A percentile compares a stretch with the other conserved stretches of the same genome.
Conservation (phyloP, 2,797 vertebrate genomes). For the Muraenolepis orangiensis region DNA sequence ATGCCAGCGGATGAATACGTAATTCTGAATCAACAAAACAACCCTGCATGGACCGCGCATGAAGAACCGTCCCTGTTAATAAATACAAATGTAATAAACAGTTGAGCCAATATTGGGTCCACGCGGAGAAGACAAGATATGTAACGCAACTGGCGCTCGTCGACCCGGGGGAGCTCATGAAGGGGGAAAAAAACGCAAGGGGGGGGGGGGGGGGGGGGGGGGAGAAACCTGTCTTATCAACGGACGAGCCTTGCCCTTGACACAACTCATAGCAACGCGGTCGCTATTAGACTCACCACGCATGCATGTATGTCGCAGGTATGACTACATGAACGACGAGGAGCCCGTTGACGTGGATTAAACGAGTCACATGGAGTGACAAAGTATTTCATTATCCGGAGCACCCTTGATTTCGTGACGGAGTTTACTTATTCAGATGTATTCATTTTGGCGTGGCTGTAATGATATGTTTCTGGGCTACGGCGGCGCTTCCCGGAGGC, state of each 20-base stretch:
- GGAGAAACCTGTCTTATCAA: no score
- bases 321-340: not conserved
- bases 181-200: no score
- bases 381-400: not conserved
- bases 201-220: no score
- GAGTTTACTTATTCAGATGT: not conserved
- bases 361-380: not conserved
- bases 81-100: conserved; percentile 68
- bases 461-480: conserved; percentile 1
- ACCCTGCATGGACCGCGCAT: conserved; percentile 41
- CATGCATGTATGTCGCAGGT: not conserved
- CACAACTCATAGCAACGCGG: conserved; percentile 21
- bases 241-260: conserved; percentile 54
- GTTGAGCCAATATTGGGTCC: conserved; percentile 60
- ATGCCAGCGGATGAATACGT: conserved; percentile 38
- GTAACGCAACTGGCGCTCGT: no score
- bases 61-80: conserved; percentile 57
- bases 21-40: conserved; percentile 57
- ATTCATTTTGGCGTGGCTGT: not conserved
- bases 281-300: not conserved
- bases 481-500: not conserved
- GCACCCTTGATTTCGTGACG: not conserved
- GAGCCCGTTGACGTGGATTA: not conserved
- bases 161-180: conserved; percentile 29
- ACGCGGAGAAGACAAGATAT: conserved; percentile 67